Base-by-base conservation (phyloP, 2,113 vertebrate species). In the Tinamus guttatus region DNA sequence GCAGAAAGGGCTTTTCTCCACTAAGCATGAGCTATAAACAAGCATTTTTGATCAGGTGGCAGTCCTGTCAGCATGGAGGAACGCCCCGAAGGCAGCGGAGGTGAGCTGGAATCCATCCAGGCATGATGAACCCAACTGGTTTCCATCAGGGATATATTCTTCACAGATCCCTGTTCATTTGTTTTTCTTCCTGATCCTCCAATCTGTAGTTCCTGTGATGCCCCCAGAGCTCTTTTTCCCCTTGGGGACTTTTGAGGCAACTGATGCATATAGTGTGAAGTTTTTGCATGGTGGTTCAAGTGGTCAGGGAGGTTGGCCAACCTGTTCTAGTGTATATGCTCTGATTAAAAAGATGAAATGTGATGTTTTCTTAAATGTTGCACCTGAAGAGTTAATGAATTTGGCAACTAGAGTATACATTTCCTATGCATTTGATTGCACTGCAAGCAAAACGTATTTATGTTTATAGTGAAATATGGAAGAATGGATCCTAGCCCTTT, bases 161-260 rank as follows among this genome's bases (percentile, higher is more conserved):
- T 19, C n/a, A 1, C 1, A 73, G 8, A 94, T 94, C 89, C 70
- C 32, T 56, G 86, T 96, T 56, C 85, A 24, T 36, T 49, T 24
- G 5, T 49, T 49, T 49, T 24, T 20, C 45, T 9, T 47, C 18
- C 20, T 49, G 49, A 49, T 62, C 2, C 52, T 28, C 10, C 41
- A 30, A 7, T 47, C 30, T 67, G 62, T 16, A 54, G 38, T 17
- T 62, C 60, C 85, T 7, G 3, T 2, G 21, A 51, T 17, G 36
- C 13, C 20, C 54, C 51, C 51, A 1, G 14, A 30, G 47, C 51
- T 63, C 67, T 65, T 43, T 15, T 9, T 73, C 24, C 69, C 71
- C 63, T 43, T 0, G 1, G 63, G 43, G 16, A 56, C 8, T 89
- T 84, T 67, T 62, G 24, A 10, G 0, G 0, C 40, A 16, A 0